Percentiles rank a stretch among this genome's conserved stretches.
Evolutionary conservation across 2,888 invertebrate genomes (phyloP).

Genomic region (Himalopsyche kuldschensis): DNA sequence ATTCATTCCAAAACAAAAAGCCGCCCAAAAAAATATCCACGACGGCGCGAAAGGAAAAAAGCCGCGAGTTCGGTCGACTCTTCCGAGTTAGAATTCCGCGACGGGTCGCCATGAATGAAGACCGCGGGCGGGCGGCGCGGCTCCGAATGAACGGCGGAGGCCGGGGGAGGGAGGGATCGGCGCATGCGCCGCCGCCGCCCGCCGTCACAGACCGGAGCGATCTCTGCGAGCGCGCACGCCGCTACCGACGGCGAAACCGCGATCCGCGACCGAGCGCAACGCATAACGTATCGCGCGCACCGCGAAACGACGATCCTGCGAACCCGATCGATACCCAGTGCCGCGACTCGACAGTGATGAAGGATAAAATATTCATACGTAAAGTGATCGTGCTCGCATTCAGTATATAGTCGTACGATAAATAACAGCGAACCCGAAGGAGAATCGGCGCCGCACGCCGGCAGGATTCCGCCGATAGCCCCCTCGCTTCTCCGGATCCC

Average conservation of each 20-base stretch:
- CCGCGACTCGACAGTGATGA: neutral
- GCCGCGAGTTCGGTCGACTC: neutral
- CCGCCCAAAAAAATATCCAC: neutral
- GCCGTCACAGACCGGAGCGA: neutral
- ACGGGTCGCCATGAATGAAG: neutral
- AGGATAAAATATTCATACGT: neutral
- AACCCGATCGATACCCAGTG: neutral
- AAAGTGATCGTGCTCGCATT: neutral
- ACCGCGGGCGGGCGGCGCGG: neutral
- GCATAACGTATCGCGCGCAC: no score
- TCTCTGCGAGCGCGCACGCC: neutral
- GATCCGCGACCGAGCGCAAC: no score
- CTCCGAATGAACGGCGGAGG: neutral
- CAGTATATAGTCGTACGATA: neutral
- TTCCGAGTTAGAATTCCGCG: neutral
- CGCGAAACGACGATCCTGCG: no score
- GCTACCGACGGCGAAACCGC: neutral
- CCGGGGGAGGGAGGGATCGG: neutral
- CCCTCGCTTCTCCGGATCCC: neutral
- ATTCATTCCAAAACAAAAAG: neutral
- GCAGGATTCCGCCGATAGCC: neutral
- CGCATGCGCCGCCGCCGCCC: neutral
- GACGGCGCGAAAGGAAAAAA: neutral
- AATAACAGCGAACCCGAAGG: neutral
- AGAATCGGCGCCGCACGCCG: neutral